These are phyloP conservation scores for Metalampra italica DNA, from an alignment of 2,888 invertebrate genomes.

Conservation along the genomic window DNA sequence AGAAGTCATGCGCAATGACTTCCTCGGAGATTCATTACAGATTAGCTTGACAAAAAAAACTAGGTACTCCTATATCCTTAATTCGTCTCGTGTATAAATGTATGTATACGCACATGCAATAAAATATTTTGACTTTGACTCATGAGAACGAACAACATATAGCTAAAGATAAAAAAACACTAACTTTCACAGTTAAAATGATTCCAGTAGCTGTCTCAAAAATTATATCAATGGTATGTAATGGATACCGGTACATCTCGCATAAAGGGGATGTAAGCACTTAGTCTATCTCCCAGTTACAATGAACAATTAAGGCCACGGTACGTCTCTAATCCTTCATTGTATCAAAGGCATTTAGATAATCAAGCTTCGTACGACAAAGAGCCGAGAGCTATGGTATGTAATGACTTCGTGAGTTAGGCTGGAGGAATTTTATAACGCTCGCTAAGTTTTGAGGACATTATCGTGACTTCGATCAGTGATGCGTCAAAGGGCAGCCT, in stretches of 20 bases:
- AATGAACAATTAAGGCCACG: constrained; percentile 54
- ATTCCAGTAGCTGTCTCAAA: too few species aligned
- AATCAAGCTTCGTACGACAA: constrained; percentile 45
- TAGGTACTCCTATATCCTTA: too few species aligned
- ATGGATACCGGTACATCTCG: background rate
- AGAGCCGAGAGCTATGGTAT: constrained; percentile 41
- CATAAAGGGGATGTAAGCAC: constrained; percentile 21
- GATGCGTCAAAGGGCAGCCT: constrained; percentile 55
- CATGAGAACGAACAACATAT: too few species aligned
- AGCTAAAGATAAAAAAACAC: too few species aligned
- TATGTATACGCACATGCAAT: too few species aligned
- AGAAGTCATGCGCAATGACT: too few species aligned
- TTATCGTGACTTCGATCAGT: constrained; percentile 68
- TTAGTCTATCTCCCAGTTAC: constrained; percentile 32
- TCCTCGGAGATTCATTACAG: too few species aligned
- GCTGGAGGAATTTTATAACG: constrained; percentile 61
- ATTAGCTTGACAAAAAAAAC: too few species aligned
- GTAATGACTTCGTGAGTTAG: constrained; percentile 61
- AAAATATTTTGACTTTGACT: too few species aligned
- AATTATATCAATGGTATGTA: background rate
- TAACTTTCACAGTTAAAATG: too few species aligned
- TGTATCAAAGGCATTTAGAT: constrained; percentile 63
- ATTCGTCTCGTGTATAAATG: too few species aligned
- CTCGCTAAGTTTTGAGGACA: constrained; percentile 49
- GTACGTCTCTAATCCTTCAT: constrained; percentile 44